Conservation (phyloP, 2,888 invertebrate genomes). For the Ptychoptera contaminata region DNA sequence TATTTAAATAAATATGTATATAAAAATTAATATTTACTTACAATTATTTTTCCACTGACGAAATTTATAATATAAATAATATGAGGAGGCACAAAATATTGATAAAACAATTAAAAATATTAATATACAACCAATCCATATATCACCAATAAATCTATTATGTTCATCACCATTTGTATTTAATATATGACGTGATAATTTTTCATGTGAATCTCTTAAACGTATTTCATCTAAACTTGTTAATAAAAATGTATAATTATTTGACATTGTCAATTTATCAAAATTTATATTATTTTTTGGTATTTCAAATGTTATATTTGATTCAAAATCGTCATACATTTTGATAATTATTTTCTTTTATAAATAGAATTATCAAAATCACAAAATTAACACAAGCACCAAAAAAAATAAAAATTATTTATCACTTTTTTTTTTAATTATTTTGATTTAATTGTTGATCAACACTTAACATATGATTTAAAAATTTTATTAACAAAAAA, state of each 20-base stretch:
- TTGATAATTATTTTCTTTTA: too few relatives aligned
- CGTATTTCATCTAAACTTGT: background rate
- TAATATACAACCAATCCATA: slow-evolving; percentile 46
- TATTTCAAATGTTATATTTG: slow-evolving; percentile 23
- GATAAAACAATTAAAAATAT: slow-evolving; percentile 43
- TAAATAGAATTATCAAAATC: too few relatives aligned
- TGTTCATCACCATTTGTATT: slow-evolving; percentile 22
- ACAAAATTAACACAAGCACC: too few relatives aligned
- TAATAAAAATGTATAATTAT: background rate
- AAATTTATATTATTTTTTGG: slow-evolving; percentile 23
- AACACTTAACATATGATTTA: too few relatives aligned
- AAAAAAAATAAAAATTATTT: too few relatives aligned
- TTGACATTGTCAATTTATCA: slow-evolving; percentile 11
- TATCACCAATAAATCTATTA: slow-evolving; percentile 43
- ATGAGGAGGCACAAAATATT: slow-evolving; percentile 46
- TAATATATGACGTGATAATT: background rate
- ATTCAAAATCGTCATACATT: slow-evolving; percentile 13
- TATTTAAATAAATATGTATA: too few relatives aligned
- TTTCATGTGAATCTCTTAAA: slow-evolving; percentile 1
- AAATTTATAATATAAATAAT: slow-evolving; percentile 45
- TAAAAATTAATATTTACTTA: too few relatives aligned
- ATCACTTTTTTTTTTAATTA: too few relatives aligned
- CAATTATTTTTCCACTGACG: slow-evolving; percentile 45
- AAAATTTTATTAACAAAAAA: too few relatives aligned
- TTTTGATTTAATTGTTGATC: too few relatives aligned